Evolutionary conservation across 2,888 invertebrate species (phyloP).

Genomic region (Sceliomorpha sp.): DNA sequence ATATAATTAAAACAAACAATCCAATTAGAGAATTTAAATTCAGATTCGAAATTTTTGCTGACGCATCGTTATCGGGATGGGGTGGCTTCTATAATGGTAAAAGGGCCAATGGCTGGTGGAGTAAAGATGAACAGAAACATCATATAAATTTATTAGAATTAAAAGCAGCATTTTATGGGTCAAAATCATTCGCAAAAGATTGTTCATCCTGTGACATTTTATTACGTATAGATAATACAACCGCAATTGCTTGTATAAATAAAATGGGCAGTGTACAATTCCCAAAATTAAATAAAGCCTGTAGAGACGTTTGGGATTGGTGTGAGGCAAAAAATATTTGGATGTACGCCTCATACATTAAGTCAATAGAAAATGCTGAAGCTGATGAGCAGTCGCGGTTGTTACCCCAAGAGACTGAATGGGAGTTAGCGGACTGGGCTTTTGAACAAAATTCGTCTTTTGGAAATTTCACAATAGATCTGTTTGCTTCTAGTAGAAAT

Average conservation of each 20-base stretch:
- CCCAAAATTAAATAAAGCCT: background rate
- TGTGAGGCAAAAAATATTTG: conserved; percentile 7
- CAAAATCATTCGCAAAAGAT: conserved; percentile 2
- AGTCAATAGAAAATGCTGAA: conserved; percentile 11
- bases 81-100: background rate
- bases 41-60: conserved; percentile 32
- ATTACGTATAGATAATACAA: conserved; percentile 12
- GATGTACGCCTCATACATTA: conserved; percentile 14
- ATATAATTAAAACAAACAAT: conserved; percentile 7
- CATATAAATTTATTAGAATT: conserved; percentile 14
- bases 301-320: conserved; percentile 8
- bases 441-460: background rate
- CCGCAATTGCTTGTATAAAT: conserved; percentile 1
- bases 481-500: conserved; percentile 17
- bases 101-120: conserved; percentile 4
- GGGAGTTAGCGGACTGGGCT: background rate
- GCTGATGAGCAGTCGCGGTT: conserved; percentile 4
- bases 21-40: conserved; percentile 16
- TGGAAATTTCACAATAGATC: conserved; percentile 1
- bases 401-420: background rate
- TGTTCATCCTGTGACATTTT: conserved; percentile 1
- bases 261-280: conserved; percentile 2
- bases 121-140: background rate
- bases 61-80: conserved; percentile 28
- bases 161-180: conserved; percentile 4